These are phyloP conservation scores for Globodera rostochiensis DNA, from an alignment of 1,140 invertebrate species.

Conservation along the genomic window DNA sequence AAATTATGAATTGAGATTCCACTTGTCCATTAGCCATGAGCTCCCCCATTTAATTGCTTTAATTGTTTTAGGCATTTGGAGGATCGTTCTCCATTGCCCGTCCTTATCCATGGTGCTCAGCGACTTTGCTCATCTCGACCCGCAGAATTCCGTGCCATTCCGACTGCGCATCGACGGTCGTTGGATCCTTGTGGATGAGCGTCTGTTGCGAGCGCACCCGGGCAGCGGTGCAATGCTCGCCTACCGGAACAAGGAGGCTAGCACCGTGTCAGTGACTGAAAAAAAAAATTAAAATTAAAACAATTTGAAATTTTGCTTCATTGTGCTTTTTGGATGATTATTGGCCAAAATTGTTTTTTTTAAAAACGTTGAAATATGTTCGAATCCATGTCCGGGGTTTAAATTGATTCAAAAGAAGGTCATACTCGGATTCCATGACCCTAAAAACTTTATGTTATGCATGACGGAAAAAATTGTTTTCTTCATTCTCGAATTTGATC, in stretches of 20 bases:
- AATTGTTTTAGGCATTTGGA: too few species aligned
- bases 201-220: constrained; percentile 57
- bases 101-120: constrained; percentile 46
- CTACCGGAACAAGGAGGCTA: constrained; percentile 61
- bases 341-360: too few species aligned
- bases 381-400: too few species aligned
- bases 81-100: background rate
- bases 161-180: constrained; percentile 60
- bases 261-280: constrained; percentile 42
- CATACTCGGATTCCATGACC: too few species aligned
- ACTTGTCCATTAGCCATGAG: too few species aligned
- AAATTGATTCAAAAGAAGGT: too few species aligned
- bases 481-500: too few species aligned
- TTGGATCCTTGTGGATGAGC: constrained; percentile 57
- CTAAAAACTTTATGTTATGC: background rate
- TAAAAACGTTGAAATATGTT: too few species aligned
- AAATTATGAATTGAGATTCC: too few species aligned
- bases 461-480: background rate
- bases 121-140: constrained; percentile 39
- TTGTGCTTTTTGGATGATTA: background rate
- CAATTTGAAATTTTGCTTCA: background rate
- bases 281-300: background rate
- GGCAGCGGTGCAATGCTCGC: constrained; percentile 61
- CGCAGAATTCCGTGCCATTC: constrained; percentile 38
- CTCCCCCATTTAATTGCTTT: too few species aligned